phyloP scores from a whole-genome alignment of 2,888 invertebrate species.

The Cephus nigrinus region DNA sequence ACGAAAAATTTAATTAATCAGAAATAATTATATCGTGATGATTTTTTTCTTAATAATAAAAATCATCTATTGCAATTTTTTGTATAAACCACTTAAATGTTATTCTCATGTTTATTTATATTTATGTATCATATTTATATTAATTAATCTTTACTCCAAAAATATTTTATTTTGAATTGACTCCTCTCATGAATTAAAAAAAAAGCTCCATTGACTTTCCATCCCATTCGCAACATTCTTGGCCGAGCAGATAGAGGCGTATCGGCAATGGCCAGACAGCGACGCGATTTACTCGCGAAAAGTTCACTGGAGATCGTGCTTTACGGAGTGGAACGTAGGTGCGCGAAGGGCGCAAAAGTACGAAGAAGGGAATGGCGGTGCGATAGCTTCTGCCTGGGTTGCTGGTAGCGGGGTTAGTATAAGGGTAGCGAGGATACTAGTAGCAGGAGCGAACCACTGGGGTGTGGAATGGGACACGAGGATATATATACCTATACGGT shows the following conservation, averaged over 20 bases:
- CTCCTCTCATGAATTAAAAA: not conserved
- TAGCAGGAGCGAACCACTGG: not conserved
- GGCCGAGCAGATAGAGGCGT: not conserved
- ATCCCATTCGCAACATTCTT: not conserved
- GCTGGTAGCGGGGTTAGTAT: not conserved
- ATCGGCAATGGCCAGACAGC: not conserved
- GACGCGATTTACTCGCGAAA: not conserved
- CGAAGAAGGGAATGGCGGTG: not conserved
- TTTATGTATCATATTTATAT: too few relatives aligned
- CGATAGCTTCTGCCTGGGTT: conserved; percentile 1
- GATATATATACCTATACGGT: conserved; percentile 10
- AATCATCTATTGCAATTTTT: too few relatives aligned
- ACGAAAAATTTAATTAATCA: too few relatives aligned
- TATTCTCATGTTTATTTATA: too few relatives aligned
- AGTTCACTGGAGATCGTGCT: not conserved
- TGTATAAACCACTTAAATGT: too few relatives aligned
- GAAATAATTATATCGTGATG: too few relatives aligned
- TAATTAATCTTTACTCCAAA: not conserved
- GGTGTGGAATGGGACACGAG: not conserved
- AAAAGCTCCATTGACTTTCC: not conserved
- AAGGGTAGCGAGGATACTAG: not conserved
- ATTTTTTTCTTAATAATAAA: too few relatives aligned
- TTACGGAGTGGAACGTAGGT: conserved; percentile 3
- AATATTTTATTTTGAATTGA: not conserved
- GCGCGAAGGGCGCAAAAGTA: not conserved